Evolutionary conservation across 2,888 invertebrate species (phyloP).

Genomic region (Ectobius pallidus): DNA sequence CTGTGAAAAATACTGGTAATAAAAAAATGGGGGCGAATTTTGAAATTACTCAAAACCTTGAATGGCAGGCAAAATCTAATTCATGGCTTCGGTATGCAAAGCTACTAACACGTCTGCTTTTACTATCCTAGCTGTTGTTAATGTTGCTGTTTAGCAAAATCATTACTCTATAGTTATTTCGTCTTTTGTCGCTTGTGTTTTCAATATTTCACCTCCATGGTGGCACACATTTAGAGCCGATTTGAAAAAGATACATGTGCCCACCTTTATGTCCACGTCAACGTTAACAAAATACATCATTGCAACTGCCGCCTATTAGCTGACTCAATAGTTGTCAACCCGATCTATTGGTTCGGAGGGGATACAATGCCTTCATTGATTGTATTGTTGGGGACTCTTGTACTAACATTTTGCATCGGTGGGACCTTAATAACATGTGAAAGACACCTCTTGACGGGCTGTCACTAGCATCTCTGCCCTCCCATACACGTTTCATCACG

Average conservation of each 20-base stretch:
- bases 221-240: not conserved
- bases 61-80: no score
- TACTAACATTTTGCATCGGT: not conserved
- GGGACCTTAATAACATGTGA: slow-evolving; percentile 12
- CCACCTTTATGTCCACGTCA: not conserved
- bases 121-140: no score
- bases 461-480: slow-evolving; percentile 13
- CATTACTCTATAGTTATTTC: not conserved
- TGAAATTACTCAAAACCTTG: no score
- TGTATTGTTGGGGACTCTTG: slow-evolving; percentile 1
- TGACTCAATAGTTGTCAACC: slow-evolving; percentile 21
- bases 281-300: slow-evolving; percentile 11
- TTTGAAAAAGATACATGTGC: slow-evolving; percentile 10
- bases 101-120: no score
- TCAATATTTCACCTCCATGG: not conserved
- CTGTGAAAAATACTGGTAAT: no score
- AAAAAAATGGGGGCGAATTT: no score
- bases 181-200: not conserved
- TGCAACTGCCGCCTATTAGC: slow-evolving; percentile 18
- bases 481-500: no score
- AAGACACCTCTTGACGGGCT: slow-evolving; percentile 20
- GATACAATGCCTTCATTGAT: slow-evolving; percentile 20
- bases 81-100: no score
- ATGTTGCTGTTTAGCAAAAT: no score
- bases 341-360: slow-evolving; percentile 1